Evolutionary conservation across 2,888 invertebrate species (phyloP).

Genomic region (Syrista parreyssii): DNA sequence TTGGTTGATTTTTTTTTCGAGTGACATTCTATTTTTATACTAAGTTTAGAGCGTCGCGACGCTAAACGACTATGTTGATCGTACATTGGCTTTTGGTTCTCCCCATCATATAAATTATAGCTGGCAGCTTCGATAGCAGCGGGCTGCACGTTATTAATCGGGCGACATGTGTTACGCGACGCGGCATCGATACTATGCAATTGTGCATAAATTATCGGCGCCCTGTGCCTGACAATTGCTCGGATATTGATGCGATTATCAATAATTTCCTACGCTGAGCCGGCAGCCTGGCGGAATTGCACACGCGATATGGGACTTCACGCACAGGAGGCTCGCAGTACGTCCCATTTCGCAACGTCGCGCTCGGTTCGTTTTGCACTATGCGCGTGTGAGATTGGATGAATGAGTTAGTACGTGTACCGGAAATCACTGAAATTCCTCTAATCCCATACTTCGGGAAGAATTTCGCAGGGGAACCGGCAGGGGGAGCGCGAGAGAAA

Average conservation of each 20-base stretch:
- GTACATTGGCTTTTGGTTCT: neutral
- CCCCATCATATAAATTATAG: neutral
- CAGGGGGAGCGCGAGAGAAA: neutral
- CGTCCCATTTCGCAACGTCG: neutral
- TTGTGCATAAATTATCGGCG: constrained; percentile 59
- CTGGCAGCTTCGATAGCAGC: constrained; percentile 39
- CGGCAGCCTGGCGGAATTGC: constrained; percentile 21
- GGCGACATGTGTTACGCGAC: constrained; percentile 40
- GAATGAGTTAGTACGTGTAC: neutral
- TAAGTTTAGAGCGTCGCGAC: neutral
- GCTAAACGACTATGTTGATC: neutral
- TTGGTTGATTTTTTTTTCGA: neutral
- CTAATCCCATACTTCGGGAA: neutral
- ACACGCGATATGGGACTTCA: neutral
- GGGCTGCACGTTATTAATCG: constrained; percentile 35
- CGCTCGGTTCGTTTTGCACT: neutral
- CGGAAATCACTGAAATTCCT: neutral
- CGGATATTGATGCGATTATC: constrained; percentile 63
- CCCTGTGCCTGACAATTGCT: constrained; percentile 52
- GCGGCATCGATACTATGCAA: constrained; percentile 55
- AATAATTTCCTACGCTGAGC: constrained; percentile 51
- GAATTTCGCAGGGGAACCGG: neutral
- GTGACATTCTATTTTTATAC: neutral
- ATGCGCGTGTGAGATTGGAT: neutral
- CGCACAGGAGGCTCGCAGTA: neutral